These are phyloP conservation scores for Morone saxatilis DNA, from an alignment of 2,113 vertebrate species.

Conservation along the genomic window DNA sequence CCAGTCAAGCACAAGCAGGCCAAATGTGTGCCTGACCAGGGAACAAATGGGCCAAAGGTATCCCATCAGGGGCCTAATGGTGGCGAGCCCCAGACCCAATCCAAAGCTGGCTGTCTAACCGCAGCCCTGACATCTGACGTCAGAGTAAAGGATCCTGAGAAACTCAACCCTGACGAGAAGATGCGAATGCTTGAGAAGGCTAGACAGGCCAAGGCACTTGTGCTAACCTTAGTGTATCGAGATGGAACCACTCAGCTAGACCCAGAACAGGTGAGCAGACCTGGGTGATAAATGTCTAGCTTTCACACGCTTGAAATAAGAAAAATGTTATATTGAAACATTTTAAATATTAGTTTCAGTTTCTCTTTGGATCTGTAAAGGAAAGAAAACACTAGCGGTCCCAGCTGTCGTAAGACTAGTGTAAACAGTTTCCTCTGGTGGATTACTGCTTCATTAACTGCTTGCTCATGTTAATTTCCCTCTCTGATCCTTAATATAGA, in stretches of 20 bases:
- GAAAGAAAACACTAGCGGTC: not conserved
- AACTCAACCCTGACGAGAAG: constrained; percentile 80
- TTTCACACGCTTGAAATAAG: accelerated
- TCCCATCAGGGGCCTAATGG: not conserved
- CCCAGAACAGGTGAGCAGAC: constrained; percentile 82
- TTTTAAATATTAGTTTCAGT: not conserved
- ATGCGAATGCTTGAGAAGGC: constrained; percentile 77
- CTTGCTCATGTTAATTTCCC: not conserved
- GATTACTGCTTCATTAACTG: constrained; percentile 6
- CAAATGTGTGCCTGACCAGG: not conserved
- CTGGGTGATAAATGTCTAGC: not conserved
- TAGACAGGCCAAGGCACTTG: constrained; percentile 75
- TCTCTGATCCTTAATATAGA: constrained; percentile 76
- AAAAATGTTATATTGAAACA: not conserved
- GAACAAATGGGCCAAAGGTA: constrained; percentile 7
- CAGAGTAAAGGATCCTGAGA: constrained; percentile 81
- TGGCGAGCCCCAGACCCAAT: constrained; percentile 15
- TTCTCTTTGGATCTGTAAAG: not conserved
- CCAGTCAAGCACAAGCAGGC: constrained; percentile 1
- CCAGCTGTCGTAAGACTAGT: constrained; percentile 4
- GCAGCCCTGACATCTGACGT: constrained; percentile 71
- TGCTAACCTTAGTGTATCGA: constrained; percentile 87
- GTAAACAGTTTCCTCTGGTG: not conserved
- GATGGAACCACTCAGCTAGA: constrained; percentile 91
- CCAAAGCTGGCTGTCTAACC: constrained; percentile 35